phyloP scores from a whole-genome alignment of 2,113 vertebrate genomes.

The Psettodes erumei region DNA sequence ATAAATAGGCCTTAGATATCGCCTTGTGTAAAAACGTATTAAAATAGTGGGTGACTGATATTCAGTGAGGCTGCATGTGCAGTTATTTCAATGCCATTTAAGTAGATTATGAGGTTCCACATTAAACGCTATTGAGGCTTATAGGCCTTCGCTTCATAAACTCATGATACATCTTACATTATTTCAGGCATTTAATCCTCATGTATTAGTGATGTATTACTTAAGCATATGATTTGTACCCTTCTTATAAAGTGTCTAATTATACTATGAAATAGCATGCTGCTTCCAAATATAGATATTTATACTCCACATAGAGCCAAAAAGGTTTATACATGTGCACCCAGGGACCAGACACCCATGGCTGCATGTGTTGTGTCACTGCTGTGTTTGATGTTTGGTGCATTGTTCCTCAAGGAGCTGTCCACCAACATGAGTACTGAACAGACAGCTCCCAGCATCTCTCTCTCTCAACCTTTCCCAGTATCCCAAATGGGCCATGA shows the following conservation, averaged over 20 bases:
- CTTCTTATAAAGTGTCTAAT: neutral
- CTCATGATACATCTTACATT: neutral
- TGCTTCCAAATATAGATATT: neutral
- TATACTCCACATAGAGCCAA: neutral
- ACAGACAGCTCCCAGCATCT: slow-evolving; percentile 20
- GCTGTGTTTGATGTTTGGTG: neutral
- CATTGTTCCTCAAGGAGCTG: slow-evolving; percentile 44
- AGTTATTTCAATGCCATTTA: slow-evolving; percentile 32
- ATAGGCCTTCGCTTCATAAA: no score
- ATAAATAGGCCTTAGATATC: no score
- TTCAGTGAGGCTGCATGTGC: neutral
- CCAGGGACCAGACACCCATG: neutral
- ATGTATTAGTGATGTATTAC: neutral
- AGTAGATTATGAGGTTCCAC: slow-evolving; percentile 47
- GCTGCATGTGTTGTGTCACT: neutral
- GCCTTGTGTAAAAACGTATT: neutral
- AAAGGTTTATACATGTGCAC: neutral
- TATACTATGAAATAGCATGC: neutral
- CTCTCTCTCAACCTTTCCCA: slow-evolving; percentile 6
- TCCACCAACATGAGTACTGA: slow-evolving; percentile 46
- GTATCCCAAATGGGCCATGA: neutral
- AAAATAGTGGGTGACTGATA: neutral
- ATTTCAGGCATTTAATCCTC: neutral
- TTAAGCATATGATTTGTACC: neutral
- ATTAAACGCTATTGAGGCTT: slow-evolving; percentile 5